These are phyloP conservation scores for Psittacara wagleri DNA, from an alignment of 2,113 vertebrate species.

Conservation along the genomic window DNA sequence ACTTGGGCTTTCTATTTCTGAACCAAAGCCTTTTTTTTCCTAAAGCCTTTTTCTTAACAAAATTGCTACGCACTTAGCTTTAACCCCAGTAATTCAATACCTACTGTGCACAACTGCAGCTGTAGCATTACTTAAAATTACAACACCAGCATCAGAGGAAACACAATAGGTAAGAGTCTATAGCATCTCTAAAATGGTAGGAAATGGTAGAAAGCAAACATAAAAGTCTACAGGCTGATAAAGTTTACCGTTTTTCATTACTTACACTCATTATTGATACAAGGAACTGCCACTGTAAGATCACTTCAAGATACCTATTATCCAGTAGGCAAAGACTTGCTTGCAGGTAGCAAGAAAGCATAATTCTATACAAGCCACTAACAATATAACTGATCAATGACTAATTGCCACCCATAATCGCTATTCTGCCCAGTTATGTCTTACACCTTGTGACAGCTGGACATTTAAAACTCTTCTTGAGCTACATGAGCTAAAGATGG, in stretches of 20 bases:
- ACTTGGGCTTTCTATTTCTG: not conserved
- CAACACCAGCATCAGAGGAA: not conserved
- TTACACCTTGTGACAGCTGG: not conserved
- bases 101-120: not conserved
- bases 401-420: not conserved
- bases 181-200: not conserved
- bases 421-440: not conserved
- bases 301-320: not conserved
- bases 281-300: not conserved
- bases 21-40: not conserved
- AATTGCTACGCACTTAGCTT: not conserved
- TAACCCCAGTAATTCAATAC: not conserved
- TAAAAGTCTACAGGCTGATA: not conserved
- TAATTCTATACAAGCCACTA: not conserved
- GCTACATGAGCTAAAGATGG: not conserved
- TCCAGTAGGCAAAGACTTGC: not conserved
- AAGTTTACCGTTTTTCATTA: not conserved
- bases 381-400: not conserved
- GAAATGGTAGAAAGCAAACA: not conserved
- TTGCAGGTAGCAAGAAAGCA: not conserved
- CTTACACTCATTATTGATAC: not conserved
- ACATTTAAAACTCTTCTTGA: not conserved
- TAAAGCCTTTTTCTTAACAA: not conserved
- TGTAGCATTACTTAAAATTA: not conserved
- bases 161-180: not conserved